Percentiles rank a stretch among this genome's conserved stretches.
Evolutionary conservation across 2,888 invertebrate species (phyloP).

Genomic region (Itoplectis maculator): DNA sequence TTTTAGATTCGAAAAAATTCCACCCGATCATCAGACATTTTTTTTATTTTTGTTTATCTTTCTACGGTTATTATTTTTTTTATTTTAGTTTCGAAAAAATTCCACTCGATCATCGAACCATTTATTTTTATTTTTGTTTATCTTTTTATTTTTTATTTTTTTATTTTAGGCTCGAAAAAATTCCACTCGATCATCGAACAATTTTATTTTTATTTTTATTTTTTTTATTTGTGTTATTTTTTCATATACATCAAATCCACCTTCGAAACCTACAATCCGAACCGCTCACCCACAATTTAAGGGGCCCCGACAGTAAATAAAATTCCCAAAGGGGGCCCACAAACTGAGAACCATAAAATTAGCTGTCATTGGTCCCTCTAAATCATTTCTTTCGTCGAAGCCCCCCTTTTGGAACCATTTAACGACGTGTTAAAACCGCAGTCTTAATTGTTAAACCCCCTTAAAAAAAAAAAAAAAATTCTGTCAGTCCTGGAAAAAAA

Average conservation of each 20-base stretch:
- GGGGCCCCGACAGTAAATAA: slow-evolving; percentile 58
- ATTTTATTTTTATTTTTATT: no score
- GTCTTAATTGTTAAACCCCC: slow-evolving; percentile 42
- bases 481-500: slow-evolving; percentile 33
- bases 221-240: background rate
- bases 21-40: no score
- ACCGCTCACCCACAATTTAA: slow-evolving; percentile 25
- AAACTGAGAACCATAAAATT: slow-evolving; percentile 66
- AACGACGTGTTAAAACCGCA: slow-evolving; percentile 61
- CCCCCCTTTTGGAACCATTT: background rate
- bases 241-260: background rate
- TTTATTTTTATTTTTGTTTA: no score
- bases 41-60: no score
- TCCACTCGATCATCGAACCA: no score
- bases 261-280: slow-evolving; percentile 33
- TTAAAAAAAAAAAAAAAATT: background rate
- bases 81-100: no score
- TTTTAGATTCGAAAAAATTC: no score
- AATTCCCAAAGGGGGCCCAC: slow-evolving; percentile 20
- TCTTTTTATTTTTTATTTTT: no score
- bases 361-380: slow-evolving; percentile 61
- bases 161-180: no score
- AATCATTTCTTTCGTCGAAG: slow-evolving; percentile 50
- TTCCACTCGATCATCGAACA: no score
- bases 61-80: no score